These are phyloP conservation scores for Zapus hudsonius DNA, from an alignment of 2,113 vertebrate species.

Conservation along the genomic window DNA sequence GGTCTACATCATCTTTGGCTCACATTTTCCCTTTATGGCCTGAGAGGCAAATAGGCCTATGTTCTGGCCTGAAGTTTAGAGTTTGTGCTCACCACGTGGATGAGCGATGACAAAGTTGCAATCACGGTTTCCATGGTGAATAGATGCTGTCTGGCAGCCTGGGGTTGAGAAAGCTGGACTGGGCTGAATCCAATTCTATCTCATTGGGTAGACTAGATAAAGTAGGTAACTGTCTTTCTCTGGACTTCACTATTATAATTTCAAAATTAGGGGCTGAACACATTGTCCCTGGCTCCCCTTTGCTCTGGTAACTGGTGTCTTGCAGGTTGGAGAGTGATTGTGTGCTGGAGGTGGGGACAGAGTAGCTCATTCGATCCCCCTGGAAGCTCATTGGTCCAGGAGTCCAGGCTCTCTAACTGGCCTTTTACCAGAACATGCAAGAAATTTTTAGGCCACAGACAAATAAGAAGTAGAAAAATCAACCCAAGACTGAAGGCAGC, in stretches of 20 bases:
- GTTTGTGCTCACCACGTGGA: neutral
- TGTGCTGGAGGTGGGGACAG: neutral
- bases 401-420: neutral
- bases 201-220: neutral
- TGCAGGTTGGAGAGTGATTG: neutral
- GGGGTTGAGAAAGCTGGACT: neutral
- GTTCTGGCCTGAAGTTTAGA: slow-evolving; percentile 7
- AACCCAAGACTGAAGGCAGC: slow-evolving; percentile 18
- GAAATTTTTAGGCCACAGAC: neutral
- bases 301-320: neutral
- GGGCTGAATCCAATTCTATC: neutral
- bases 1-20: neutral
- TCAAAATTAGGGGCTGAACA: neutral
- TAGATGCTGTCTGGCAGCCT: neutral
- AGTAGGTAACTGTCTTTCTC: neutral
- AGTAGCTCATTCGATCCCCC: neutral
- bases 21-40: neutral
- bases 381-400: neutral
- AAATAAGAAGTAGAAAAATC: slow-evolving; percentile 37
- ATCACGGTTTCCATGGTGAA: slow-evolving; percentile 47
- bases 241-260: neutral
- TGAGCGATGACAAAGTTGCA: neutral
- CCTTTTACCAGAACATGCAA: slow-evolving; percentile 26
- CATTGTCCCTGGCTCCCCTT: too few species aligned
- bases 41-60: neutral